Evolutionary conservation across 2,797 vertebrate species (phyloP), one percentile per base, ranked within the genome.

Genomic region (Mycteria americana): DNA sequence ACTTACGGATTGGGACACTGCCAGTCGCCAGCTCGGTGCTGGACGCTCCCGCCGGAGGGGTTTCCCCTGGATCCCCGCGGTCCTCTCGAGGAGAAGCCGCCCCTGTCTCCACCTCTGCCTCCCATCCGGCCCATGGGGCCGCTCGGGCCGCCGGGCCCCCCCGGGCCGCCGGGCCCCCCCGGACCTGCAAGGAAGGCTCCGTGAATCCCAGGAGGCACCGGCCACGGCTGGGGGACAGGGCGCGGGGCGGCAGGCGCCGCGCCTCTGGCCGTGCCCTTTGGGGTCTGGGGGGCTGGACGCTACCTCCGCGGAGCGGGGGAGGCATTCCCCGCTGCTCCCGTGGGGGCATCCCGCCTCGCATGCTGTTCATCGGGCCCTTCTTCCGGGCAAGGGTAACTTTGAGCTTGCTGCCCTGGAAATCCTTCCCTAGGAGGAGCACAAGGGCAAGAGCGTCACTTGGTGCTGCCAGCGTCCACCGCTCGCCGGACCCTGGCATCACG

Each of bases 1-100:
- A 98, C 99, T 83, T 98, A 99, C 99, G 99, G 99, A 73, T 99
- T 99, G 37, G 99, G 99, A 95, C 99, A 99, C 97, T 99, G 99
- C 99, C 99, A 99, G 98, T 99, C 99, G 5, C 99, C 99, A 3
- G 99, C 99, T 72, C 99, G 98, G 96, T 99, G 99, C 96, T 99
- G 99, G 97, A 99, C 99, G 63, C 99, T 99, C 79, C 99, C 99
- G 8, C 99, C 98, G 0, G 98, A 98, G 2, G 99, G 98, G 92
- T 99, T 99, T 17, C 98, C 99, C 82, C 99, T 97, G 91, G 99
- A 99, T 14, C 99, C 99, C 30, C 99, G 98, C 0, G 99, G 99
- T 28, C 99, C 99, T 33, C 99, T 98, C 2, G 99, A 98, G 48
- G 99, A 98, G 31, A 98, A 98, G 77, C 99, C 99, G 0, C 99